Base-by-base conservation (phyloP, 2,113 vertebrate species). In the Diadophis punctatus region DNA sequence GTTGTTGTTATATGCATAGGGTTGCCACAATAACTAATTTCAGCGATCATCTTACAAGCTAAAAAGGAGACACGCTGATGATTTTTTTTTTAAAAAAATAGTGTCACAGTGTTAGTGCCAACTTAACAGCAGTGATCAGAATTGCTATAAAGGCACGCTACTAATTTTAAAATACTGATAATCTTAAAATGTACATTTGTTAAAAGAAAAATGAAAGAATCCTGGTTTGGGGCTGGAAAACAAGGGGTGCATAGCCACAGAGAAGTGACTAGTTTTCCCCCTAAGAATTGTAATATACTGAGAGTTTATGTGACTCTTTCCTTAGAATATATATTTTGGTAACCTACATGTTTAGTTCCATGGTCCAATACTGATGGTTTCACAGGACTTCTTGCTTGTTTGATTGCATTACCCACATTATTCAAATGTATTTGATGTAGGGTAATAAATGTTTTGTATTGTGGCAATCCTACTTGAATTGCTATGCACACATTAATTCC, bases 401-500 rank as follows among this genome's bases (percentile, higher is more conserved):
- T 80, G 39, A 68, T 11, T 25, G 18, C 27, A 48, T 89, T 60
- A 85, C 46, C 20, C 87, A 46, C 18, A 43, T 91, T 43, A 46
- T 34, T 53, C 0, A 60, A 85, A 85, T n/a, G 6, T 85, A 60
- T 14, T 39, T 80, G 53, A 39, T 58, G 58, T 74, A n/a, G 30
- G n/a, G 48, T n/a, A 86, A 51, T 63, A 88, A 88, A 53, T 34
- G 25, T 85, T 43, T 43, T 3, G 53, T 98, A 99, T 99, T 97
- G 97, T 99, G 99, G 99, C 99, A 99, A 99, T 98, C 99, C 99
- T 99, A 98, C 98, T 97, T 96, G 94, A 97, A 96, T 97, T 96
- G 97, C 98, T 98, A 97, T 96, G 97, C 99, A 99, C 98, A 98
- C 98, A 98, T 98, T 98, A 98, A 98, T 98, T 98, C 97, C 98